Evolutionary conservation across 2,113 vertebrate species (phyloP).

Genomic region (Penelope pileata): DNA sequence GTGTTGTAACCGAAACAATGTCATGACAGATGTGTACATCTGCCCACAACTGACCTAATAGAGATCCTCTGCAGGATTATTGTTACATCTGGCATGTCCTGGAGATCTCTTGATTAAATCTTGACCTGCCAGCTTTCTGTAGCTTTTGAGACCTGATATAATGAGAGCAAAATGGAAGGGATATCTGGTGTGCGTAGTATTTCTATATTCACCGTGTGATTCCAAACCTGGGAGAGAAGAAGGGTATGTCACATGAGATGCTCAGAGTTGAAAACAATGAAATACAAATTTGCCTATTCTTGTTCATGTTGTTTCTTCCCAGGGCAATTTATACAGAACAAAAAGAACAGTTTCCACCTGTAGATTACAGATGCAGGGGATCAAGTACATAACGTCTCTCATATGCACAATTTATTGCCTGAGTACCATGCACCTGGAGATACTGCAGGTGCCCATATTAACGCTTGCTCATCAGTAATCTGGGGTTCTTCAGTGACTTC

Average conservation of each 20-base stretch:
- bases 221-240: not conserved
- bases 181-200: not conserved
- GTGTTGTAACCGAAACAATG: not conserved
- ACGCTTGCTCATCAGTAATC: not conserved
- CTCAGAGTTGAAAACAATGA: not conserved
- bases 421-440: not conserved
- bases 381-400: not conserved
- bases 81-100: not conserved
- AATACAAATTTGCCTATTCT: not conserved
- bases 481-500: not conserved
- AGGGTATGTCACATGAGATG: not conserved
- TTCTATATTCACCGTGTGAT: not conserved
- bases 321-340: not conserved
- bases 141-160: not conserved
- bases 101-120: not conserved
- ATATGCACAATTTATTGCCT: not conserved
- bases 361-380: not conserved
- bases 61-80: not conserved
- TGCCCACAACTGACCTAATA: not conserved
- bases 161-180: not conserved
- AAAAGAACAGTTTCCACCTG: not conserved
- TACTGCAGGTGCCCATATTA: fast-evolving
- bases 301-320: not conserved
- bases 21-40: not conserved
- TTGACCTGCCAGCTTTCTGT: not conserved